Evolutionary conservation across 2,888 invertebrate genomes (phyloP).

Genomic region (Meghimatium bilineatum): DNA sequence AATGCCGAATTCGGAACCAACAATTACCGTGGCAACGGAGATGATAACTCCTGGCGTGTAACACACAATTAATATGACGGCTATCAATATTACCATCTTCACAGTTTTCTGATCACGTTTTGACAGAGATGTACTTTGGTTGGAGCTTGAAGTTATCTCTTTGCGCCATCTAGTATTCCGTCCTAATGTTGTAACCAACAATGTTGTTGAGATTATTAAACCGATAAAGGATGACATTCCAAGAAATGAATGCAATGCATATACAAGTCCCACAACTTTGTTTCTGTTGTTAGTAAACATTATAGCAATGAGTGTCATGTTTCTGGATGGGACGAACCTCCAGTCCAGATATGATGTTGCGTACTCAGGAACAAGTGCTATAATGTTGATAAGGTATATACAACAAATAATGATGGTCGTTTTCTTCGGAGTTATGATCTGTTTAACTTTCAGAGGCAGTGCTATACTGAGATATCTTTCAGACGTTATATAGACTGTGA

Average conservation of each 20-base stretch:
- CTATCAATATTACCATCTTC: slow-evolving; percentile 19
- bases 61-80: background rate
- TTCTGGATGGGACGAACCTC: background rate
- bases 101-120: background rate
- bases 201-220: slow-evolving; percentile 2
- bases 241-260: background rate
- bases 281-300: background rate
- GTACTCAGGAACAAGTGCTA: slow-evolving; percentile 14
- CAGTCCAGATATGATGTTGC: background rate
- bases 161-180: background rate
- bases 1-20: slow-evolving; percentile 10
- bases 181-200: slow-evolving; percentile 1
- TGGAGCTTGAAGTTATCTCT: background rate
- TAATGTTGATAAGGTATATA: background rate
- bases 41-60: slow-evolving; percentile 3
- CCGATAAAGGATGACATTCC: background rate
- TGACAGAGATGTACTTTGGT: background rate
- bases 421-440: slow-evolving; percentile 13
- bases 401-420: background rate
- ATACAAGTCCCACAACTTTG: background rate
- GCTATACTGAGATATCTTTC: slow-evolving; percentile 31
- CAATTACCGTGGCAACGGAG: background rate
- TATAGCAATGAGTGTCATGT: background rate
- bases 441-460: slow-evolving; percentile 15
- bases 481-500: slow-evolving; percentile 29